A percentile compares a stretch with the other conserved stretches of the same genome.
These are phyloP conservation scores for Mobula birostris DNA, from an alignment of 2,113 vertebrate genomes.

Conservation along the genomic window DNA sequence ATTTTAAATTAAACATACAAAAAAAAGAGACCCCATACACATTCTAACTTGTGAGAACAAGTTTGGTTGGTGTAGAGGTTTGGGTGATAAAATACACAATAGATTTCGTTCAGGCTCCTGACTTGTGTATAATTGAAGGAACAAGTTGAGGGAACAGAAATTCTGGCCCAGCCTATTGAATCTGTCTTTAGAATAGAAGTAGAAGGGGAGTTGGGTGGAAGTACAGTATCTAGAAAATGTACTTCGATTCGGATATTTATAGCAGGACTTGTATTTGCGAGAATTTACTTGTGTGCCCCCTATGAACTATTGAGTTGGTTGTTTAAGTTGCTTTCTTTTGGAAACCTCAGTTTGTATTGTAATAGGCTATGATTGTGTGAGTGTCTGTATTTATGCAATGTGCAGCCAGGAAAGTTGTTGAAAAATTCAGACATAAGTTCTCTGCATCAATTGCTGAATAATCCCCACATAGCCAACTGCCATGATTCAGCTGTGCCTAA, in stretches of 20 bases:
- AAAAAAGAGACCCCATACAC: too few relatives aligned
- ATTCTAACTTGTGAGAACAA: not conserved
- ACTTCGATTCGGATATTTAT: not conserved
- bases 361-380: too few relatives aligned
- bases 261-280: not conserved
- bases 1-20: too few relatives aligned
- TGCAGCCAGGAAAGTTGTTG: not conserved
- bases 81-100: not conserved
- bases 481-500: not conserved
- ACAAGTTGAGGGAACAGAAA: not conserved
- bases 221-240: not conserved
- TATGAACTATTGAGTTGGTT: not conserved
- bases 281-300: not conserved
- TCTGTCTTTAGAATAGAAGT: not conserved
- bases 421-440: not conserved
- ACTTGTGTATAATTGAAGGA: not conserved
- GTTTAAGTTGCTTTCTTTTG: not conserved
- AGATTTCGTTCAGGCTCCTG: not conserved
- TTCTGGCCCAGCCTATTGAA: not conserved
- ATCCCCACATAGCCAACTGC: not conserved
- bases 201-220: not conserved
- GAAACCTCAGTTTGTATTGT: not conserved
- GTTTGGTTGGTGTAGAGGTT: not conserved
- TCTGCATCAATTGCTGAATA: not conserved
- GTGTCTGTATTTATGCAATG: not conserved